Percentiles rank a stretch among this genome's conserved stretches.
Conservation (phyloP, 2,888 invertebrate species). For the Encarsia formosa region DNA sequence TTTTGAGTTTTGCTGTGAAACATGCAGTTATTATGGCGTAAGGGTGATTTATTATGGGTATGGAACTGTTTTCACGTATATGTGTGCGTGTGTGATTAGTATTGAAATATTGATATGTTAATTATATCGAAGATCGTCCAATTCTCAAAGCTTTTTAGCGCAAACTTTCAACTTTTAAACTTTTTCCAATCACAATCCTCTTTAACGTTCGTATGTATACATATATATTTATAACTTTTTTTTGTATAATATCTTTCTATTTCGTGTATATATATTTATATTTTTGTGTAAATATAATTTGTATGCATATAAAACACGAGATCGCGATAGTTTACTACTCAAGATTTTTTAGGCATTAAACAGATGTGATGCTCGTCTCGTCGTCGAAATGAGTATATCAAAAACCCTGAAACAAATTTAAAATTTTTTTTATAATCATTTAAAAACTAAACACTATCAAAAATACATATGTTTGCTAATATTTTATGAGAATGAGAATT, state of each 20-base stretch:
- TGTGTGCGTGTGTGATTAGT: slow-evolving; percentile 12
- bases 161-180: slow-evolving; percentile 9
- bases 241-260: slow-evolving; percentile 17
- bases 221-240: slow-evolving; percentile 17
- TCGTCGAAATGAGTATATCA: slow-evolving; percentile 20
- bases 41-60: no score
- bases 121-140: slow-evolving; percentile 23
- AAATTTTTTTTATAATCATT: not conserved
- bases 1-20: slow-evolving; percentile 4
- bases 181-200: slow-evolving; percentile 10
- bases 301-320: slow-evolving; percentile 26
- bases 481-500: no score
- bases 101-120: slow-evolving; percentile 23
- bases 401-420: slow-evolving; percentile 17
- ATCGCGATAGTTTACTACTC: slow-evolving; percentile 14
- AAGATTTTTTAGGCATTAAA: slow-evolving; percentile 21
- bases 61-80: not conserved
- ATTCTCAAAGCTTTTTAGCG: slow-evolving; percentile 9
- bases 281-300: slow-evolving; percentile 19
- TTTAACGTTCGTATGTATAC: slow-evolving; percentile 20
- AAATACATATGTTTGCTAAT: no score
- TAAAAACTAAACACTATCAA: no score
- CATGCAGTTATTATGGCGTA: no score
- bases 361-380: slow-evolving; percentile 15
- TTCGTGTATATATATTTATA: slow-evolving; percentile 12